Evolutionary conservation across 30 jellyfish, hydroid and myxozoan species (phyloP), one percentile per base, ranked within the genome.

Genomic region (Hydractinia symbiolongicarpus): DNA sequence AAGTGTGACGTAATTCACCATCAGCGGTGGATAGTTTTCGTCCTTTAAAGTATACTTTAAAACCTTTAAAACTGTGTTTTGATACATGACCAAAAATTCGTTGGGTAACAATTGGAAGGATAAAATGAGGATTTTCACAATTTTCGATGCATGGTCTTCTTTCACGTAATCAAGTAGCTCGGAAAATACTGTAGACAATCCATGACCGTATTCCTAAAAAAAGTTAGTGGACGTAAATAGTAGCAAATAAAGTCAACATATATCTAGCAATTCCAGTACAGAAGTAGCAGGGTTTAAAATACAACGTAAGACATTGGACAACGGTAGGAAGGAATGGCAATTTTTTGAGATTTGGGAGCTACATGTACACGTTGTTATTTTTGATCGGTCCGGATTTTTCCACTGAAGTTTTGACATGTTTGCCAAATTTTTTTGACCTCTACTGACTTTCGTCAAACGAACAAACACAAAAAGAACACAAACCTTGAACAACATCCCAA

Each of bases 401-500:
- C 44, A 1, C 44, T 30, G 2, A 30, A 1, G 44, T 30, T 30
- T 30, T 30, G 44, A 30, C 44, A 30, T 30, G 44, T 2, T 30
- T 30, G 1, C 44, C 44, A 30, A 1, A 30, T 30, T 30, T 30
- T n/a, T 30, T 30, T 30, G 44, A 30, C 44, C 44, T 30, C 44
- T 30, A 30, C 44, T 30, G 44, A 30, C 44, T 30, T 30, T 30
- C 44, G 44, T 1, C 44, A 30, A 30, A 2, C 44, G 2, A 30
- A 30, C 44, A 30, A 30, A 30, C 44, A 30, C 44, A 30, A 30
- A 30, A 30, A 30, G 1, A 30, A 30, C 44, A 30, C 44, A 30
- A 40, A 91, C 98, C 86, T 83, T 71, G 8, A 86, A 53, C 55
- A 91, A 92, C 20, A 88, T 79, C 61, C 50, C 72, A 4, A 92